Conservation (phyloP, 2,113 vertebrate species). For the Monopterus albus region DNA sequence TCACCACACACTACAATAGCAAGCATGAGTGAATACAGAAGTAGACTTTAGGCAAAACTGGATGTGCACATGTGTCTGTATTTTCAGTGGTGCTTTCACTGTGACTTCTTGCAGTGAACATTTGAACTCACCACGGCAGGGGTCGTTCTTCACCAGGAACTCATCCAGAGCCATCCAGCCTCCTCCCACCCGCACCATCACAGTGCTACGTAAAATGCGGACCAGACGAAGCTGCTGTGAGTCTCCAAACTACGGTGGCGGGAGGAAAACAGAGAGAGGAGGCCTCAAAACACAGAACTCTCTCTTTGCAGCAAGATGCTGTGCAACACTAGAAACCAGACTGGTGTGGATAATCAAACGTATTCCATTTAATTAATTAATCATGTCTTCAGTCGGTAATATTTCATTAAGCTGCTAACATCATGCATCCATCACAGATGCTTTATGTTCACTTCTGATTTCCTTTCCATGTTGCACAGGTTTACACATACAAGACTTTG, state of each 20-base stretch:
- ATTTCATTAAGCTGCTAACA: neutral
- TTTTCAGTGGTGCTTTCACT: neutral
- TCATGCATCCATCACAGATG: neutral
- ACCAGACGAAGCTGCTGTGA: constrained; percentile 97
- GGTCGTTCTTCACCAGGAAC: constrained; percentile 99
- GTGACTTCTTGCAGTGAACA: constrained; percentile 4
- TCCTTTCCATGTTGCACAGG: constrained; percentile 67
- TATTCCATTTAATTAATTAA: neutral
- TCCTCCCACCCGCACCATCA: constrained; percentile 98
- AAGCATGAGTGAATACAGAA: neutral
- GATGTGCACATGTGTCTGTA: neutral
- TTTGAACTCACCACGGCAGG: constrained; percentile 92
- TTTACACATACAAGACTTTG: constrained; percentile 43
- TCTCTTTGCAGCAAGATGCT: constrained; percentile 24
- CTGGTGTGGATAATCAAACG: neutral
- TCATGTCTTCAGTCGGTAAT: neutral
- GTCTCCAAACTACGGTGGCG: constrained; percentile 89
- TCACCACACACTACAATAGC: accelerated
- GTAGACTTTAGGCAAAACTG: neutral
- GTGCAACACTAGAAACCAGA: constrained; percentile 65
- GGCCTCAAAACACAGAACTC: constrained; percentile 30
- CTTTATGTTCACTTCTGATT: constrained; percentile 50
- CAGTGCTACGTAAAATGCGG: constrained; percentile 95
- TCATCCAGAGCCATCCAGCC: constrained; percentile 99
- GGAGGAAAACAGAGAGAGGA: constrained; percentile 31